Conservation (phyloP, 2,113 vertebrate genomes). For the Sander vitreus region DNA sequence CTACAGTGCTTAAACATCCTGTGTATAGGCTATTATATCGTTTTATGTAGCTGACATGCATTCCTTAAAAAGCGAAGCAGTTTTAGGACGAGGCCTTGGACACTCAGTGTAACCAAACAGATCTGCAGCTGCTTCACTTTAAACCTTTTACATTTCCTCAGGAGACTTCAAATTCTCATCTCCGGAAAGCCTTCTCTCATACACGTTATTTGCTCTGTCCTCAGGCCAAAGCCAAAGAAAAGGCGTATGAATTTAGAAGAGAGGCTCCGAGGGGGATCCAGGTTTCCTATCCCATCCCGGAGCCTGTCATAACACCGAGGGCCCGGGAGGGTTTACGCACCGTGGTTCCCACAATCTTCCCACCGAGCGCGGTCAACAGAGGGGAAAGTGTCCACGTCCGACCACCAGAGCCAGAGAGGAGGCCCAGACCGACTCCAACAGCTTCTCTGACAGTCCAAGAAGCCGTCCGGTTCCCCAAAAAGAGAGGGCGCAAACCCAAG, state of each 20-base stretch:
- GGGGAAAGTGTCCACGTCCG: conserved; percentile 83
- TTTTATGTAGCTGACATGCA: not conserved
- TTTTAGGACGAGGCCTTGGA: not conserved
- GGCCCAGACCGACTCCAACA: conserved; percentile 44
- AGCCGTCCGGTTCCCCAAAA: conserved; percentile 83
- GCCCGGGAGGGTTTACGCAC: conserved; percentile 94
- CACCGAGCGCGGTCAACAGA: conserved; percentile 87
- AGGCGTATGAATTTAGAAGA: conserved; percentile 92
- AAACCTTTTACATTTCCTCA: conserved; percentile 34
- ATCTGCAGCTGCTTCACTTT: conserved; percentile 24
- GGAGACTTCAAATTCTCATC: not conserved
- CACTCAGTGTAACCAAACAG: not conserved
- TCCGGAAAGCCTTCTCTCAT: not conserved
- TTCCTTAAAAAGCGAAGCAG: not conserved
- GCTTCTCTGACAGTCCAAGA: conserved; percentile 39
- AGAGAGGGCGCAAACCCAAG: conserved; percentile 92
- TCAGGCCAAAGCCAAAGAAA: conserved; percentile 92
- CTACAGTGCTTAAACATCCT: not conserved
- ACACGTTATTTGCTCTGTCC: conserved; percentile 29
- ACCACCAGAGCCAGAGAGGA: conserved; percentile 69
- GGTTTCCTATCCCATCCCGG: conserved; percentile 91
- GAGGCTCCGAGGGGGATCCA: conserved; percentile 89
- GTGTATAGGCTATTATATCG: not conserved
- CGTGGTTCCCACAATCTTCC: conserved; percentile 88
- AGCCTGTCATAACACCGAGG: conserved; percentile 90